phyloP scores from a whole-genome alignment of 2,113 vertebrate species.

The Meles meles region DNA sequence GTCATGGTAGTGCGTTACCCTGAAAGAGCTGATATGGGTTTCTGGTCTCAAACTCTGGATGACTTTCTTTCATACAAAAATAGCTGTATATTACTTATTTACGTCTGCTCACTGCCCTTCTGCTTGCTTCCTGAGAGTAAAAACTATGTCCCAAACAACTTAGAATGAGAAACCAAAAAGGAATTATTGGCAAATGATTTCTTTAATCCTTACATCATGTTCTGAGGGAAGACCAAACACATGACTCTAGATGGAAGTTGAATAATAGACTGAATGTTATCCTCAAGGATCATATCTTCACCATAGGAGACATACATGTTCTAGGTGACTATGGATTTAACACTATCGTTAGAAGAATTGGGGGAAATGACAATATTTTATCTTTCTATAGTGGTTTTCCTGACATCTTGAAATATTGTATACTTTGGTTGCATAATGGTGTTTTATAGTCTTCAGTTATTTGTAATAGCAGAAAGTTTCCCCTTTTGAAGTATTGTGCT shows the following conservation, averaged over 20 bases:
- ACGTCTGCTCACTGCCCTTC: not conserved
- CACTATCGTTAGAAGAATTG: not conserved
- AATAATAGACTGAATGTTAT: not conserved
- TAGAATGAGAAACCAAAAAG: not conserved
- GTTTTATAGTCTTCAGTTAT: constrained; percentile 14
- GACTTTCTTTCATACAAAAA: not conserved
- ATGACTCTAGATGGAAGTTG: not conserved
- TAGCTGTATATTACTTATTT: not conserved
- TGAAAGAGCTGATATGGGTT: not conserved
- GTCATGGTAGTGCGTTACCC: not conserved
- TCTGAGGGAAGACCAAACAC: not conserved
- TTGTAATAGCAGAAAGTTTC: not conserved
- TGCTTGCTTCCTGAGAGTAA: not conserved
- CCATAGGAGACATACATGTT: not conserved
- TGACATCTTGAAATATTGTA: not conserved
- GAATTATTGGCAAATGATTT: not conserved
- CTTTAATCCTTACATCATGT: not conserved
- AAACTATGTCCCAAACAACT: not conserved
- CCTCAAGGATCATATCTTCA: not conserved
- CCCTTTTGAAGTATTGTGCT: not conserved
- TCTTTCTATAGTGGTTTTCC: not conserved
- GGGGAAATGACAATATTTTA: not conserved
- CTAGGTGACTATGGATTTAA: not conserved
- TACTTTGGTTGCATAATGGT: not conserved
- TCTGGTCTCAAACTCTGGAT: not conserved